Percentiles rank a stretch among this genome's conserved stretches.
phyloP scores from a whole-genome alignment of 64 coral and sea anemone genomes.

The Pocillopora verrucosa region DNA sequence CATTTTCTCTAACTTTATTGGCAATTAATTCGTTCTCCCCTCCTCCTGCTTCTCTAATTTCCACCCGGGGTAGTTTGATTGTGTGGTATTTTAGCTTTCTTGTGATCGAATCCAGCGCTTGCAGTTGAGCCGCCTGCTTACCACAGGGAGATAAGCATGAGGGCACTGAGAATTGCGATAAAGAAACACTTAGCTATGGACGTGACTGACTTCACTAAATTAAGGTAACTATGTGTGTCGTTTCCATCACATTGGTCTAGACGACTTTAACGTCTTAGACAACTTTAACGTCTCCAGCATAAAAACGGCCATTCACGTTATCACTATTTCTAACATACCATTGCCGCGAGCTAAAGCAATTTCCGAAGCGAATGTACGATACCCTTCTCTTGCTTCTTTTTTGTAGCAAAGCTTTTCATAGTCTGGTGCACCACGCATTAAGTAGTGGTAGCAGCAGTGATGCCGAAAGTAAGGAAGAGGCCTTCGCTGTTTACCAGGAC shows the following conservation, averaged over 20 bases:
- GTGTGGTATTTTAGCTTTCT: too few species aligned
- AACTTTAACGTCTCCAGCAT: too few species aligned
- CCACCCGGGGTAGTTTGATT: too few species aligned
- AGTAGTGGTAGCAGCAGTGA: conserved; percentile 86
- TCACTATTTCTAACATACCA: not conserved
- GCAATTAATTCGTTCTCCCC: too few species aligned
- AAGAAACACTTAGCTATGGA: conserved; percentile 64
- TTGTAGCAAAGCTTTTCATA: conserved; percentile 82
- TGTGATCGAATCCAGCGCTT: conserved; percentile 43
- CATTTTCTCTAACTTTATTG: too few species aligned
- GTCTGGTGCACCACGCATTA: conserved; percentile 71
- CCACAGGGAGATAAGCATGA: conserved; percentile 79
- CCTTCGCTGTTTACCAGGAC: conserved; percentile 77
- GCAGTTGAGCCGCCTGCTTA: conserved; percentile 62
- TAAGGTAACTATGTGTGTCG: conserved; percentile 42
- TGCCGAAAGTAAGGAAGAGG: conserved; percentile 92
- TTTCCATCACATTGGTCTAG: not conserved
- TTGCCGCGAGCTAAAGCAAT: not conserved
- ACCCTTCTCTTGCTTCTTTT: not conserved
- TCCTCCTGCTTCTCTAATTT: too few species aligned
- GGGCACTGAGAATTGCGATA: conserved; percentile 75
- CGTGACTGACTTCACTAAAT: conserved; percentile 53
- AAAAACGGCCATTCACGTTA: too few species aligned
- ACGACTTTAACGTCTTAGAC: too few species aligned
- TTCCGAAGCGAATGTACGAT: not conserved